phyloP scores from a whole-genome alignment of 2,888 invertebrate genomes.

The Nysson spinosus region DNA sequence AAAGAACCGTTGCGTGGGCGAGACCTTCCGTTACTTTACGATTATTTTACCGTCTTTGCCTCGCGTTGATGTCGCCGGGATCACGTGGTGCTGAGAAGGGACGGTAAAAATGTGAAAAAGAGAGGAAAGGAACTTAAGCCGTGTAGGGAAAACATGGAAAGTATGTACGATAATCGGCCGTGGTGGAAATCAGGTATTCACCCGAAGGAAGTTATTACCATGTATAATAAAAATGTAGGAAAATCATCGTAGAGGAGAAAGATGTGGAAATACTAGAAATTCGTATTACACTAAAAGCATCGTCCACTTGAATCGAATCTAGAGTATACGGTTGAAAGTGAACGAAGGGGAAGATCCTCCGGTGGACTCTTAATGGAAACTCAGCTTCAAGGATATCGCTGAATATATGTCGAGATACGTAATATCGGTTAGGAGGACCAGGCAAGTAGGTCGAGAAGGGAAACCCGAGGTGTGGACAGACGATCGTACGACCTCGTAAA shows the following conservation, averaged over 20 bases:
- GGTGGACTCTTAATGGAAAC: too few relatives aligned
- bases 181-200: too few relatives aligned
- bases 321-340: too few relatives aligned
- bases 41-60: constrained; percentile 56
- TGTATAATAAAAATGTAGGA: too few relatives aligned
- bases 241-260: too few relatives aligned
- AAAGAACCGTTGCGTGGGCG: constrained; percentile 60
- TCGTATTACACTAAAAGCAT: too few relatives aligned
- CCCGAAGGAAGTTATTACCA: too few relatives aligned
- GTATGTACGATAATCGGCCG: too few relatives aligned
- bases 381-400: too few relatives aligned
- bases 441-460: constrained; percentile 38
- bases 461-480: constrained; percentile 59
- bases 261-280: too few relatives aligned
- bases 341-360: too few relatives aligned
- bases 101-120: constrained; percentile 14
- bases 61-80: constrained; percentile 42
- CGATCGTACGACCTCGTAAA: constrained; percentile 68
- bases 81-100: constrained; percentile 11
- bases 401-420: constrained; percentile 14
- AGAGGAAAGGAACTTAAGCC: background rate
- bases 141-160: background rate
- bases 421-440: constrained; percentile 42
- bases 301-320: too few relatives aligned
- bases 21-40: constrained; percentile 64